Base-by-base conservation (phyloP, 2,113 vertebrate genomes). In the Sapayoa aenigma region DNA sequence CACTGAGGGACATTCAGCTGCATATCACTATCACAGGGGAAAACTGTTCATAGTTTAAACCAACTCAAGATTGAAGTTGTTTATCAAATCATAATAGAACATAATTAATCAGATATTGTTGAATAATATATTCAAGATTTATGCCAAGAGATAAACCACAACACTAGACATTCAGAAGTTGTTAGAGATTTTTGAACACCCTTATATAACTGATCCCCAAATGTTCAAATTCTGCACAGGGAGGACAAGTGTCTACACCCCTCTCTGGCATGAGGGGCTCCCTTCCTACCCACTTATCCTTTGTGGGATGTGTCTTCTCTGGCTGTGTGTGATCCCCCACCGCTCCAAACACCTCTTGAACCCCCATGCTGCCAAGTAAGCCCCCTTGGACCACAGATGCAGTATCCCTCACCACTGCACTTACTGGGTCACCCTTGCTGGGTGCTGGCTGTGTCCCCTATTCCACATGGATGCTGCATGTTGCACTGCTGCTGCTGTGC, bases 381-480 rank as follows among this genome's bases (percentile, higher is more conserved):
- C 13, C 50, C 33, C 12, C 3, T 3, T 27, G 58, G 21, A 72
- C 55, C 39, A 53, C 31, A 55, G 62, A 8, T 5, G 0, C 41
- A 35, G 37, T 28, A 13, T 42, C 39, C 30, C 13, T 47, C 78
- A 66, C 46, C 33, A 22, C 56, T 50, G 23, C 18, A 44, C n/a
- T 39, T 65, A 23, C 47, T 12, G 27, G 12, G 3, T 41, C 25
- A 83, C 12, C 24, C 11, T 14, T 5, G 0, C 53, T n/a, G 63
- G 12, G 42, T 58, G 20, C n/a, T 0, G 1, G 22, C 42, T 63
- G 31, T 49, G 27, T 21, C 8, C 55, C 18, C n/a, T 8, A 1
- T 8, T 18, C 49, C 59, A 41, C 7, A 8, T 4, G 18, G 39
- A 16, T 53, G 60, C 39, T 39, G 50, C 14, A 16, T 53, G 60